Evolutionary conservation across 35 echinoderm and acorn worm genomes (phyloP).

Genomic region (Amphiura filiformis): DNA sequence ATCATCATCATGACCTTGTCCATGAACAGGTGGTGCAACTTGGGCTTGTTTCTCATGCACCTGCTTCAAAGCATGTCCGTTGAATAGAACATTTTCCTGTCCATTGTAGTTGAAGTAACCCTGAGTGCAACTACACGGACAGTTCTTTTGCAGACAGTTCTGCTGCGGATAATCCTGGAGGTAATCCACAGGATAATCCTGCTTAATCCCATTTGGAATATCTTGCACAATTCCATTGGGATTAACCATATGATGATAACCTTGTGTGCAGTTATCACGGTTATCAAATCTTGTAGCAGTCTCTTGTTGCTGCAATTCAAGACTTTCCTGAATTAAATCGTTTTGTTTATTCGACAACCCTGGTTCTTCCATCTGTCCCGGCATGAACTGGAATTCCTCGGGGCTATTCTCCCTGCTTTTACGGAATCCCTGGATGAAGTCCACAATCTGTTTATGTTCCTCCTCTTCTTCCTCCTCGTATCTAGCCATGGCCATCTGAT

Average conservation of each 20-base stretch:
- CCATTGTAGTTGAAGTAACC: too few relatives aligned
- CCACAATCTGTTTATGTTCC: neutral
- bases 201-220: too few relatives aligned
- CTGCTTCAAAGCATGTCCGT: too few relatives aligned
- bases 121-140: too few relatives aligned
- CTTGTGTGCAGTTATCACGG: too few relatives aligned
- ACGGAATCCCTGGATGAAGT: neutral
- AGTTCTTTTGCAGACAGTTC: neutral
- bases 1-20: too few relatives aligned
- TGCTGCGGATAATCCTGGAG: neutral
- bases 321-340: neutral
- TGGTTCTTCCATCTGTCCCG: neutral
- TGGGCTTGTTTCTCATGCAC: too few relatives aligned
- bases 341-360: neutral
- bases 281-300: too few relatives aligned
- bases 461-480: slow-evolving; percentile 1
- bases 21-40: too few relatives aligned
- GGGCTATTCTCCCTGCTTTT: neutral
- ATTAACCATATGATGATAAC: neutral
- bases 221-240: neutral
- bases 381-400: neutral
- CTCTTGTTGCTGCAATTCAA: neutral
- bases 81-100: too few relatives aligned
- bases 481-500: too few relatives aligned
- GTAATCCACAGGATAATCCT: neutral